Percentiles rank a stretch among this genome's conserved stretches.
Evolutionary conservation across 2,888 invertebrate species (phyloP).

Genomic region (Junonia oenone): DNA sequence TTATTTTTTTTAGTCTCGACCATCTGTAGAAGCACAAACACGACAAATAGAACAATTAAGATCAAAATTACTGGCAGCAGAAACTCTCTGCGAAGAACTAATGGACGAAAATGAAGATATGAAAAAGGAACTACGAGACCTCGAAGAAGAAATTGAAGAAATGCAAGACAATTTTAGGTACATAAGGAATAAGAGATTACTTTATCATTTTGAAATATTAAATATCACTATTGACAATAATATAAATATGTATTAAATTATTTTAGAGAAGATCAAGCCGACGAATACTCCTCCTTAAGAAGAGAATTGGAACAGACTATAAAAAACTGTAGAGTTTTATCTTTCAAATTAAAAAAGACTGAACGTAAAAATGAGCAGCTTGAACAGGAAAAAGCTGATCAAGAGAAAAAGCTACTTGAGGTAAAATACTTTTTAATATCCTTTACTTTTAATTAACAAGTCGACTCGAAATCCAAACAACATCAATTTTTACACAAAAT

Average conservation of each 20-base stretch:
- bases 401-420: conserved; percentile 83
- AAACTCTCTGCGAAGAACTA: conserved; percentile 93
- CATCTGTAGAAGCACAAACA: conserved; percentile 78
- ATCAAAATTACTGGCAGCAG: conserved; percentile 92
- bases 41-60: conserved; percentile 85
- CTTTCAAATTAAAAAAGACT: conserved; percentile 97
- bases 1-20: conserved; percentile 54
- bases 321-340: conserved; percentile 98
- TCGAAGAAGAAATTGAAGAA: conserved; percentile 99
- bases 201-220: background rate
- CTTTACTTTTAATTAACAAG: no score
- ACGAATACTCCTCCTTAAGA: conserved; percentile 95
- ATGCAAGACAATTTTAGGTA: conserved; percentile 96
- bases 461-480: no score
- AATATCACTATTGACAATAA: conserved; percentile 7
- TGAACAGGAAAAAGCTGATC: conserved; percentile 90
- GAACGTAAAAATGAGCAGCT: conserved; percentile 93
- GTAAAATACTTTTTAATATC: no score
- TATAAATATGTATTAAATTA: background rate
- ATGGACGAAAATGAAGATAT: conserved; percentile 98
- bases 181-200: no score
- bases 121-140: conserved; percentile 93
- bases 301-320: conserved; percentile 97
- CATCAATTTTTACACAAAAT: conserved; percentile 23
- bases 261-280: conserved; percentile 95